Base-by-base conservation (phyloP, 2,113 vertebrate genomes). In the Psilopsiagon aymara region DNA sequence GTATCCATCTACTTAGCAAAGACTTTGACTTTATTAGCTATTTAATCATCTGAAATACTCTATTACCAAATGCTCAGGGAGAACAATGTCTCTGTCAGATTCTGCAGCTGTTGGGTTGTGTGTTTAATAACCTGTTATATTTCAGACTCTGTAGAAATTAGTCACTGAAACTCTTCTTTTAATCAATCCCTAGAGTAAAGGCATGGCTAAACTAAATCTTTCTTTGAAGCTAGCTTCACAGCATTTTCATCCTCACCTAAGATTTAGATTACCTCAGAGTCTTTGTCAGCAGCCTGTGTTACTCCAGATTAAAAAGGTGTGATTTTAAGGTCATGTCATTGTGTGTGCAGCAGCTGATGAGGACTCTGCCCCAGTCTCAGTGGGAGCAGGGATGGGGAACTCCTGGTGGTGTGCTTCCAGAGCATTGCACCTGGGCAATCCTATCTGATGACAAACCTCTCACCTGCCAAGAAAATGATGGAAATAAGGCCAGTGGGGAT, bases 111-210 rank as follows among this genome's bases (percentile, higher is more conserved):
- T 79, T 86, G 21, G 12, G 17, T 52, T 95, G 24, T 73, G 64
- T 86, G 31, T 90, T 92, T 92, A 97, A 96, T 93, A 94, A 81
- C 73, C 64, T 92, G 43, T 64, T 94, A 35, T 93, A 93, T 88
- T 94, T 93, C 66, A 89, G 35, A 75, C 15, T 13, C 29, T 62
- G 51, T 60, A 96, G 68, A 94, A 95, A 86, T 68, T 44, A 63
- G 29, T 92, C 74, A 83, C 27, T 47, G n/a, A 81, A 86, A 55
- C 13, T 63, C 41, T 43, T 82, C 33, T 62, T 88, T 92, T 68
- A 68, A 57, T 81, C 35, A 13, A 64, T 44, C 8, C 13, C 28
- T 27, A 69, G 57, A 44, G 73, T 82, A 76, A 83, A 94, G 44
- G 82, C 66, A 57, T 3, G 6, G 23, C 64, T 66, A 79, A 71